phyloP scores from a whole-genome alignment of 2,888 invertebrate genomes.

The Nudaria mundana region DNA sequence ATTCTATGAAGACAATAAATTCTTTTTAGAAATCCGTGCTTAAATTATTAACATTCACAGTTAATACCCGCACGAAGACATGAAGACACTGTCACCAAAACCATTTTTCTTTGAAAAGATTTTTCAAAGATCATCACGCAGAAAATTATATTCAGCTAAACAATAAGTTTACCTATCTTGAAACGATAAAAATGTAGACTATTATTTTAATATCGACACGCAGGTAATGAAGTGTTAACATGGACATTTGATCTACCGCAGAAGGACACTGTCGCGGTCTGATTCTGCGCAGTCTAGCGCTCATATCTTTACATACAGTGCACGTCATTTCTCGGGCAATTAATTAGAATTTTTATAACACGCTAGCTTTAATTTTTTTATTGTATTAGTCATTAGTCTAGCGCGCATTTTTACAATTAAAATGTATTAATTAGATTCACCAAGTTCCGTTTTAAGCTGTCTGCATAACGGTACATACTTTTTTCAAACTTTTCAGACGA shows the following conservation, averaged over 20 bases:
- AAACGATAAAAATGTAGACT: too few relatives aligned
- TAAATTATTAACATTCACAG: too few relatives aligned
- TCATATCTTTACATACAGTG: too few relatives aligned
- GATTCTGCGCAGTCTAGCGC: too few relatives aligned
- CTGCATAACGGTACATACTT: background rate
- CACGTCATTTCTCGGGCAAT: constrained; percentile 25
- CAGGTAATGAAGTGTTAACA: constrained; percentile 26
- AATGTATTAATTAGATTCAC: background rate
- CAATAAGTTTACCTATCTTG: too few relatives aligned
- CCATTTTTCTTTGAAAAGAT: too few relatives aligned
- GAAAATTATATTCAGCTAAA: too few relatives aligned
- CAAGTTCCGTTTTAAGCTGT: background rate
- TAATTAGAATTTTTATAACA: constrained; percentile 13
- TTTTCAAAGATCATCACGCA: too few relatives aligned
- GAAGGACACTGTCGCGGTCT: constrained; percentile 33
- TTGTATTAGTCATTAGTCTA: background rate
- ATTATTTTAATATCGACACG: constrained; percentile 4
- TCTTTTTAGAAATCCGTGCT: too few relatives aligned
- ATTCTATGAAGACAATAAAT: too few relatives aligned
- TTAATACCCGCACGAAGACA: too few relatives aligned
- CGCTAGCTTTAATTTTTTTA: background rate
- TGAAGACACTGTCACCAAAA: too few relatives aligned
- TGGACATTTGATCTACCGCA: constrained; percentile 26
- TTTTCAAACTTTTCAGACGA: background rate
- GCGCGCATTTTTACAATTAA: background rate